Evolutionary conservation across 2,888 invertebrate species (phyloP).

Genomic region (Noctua janthe): DNA sequence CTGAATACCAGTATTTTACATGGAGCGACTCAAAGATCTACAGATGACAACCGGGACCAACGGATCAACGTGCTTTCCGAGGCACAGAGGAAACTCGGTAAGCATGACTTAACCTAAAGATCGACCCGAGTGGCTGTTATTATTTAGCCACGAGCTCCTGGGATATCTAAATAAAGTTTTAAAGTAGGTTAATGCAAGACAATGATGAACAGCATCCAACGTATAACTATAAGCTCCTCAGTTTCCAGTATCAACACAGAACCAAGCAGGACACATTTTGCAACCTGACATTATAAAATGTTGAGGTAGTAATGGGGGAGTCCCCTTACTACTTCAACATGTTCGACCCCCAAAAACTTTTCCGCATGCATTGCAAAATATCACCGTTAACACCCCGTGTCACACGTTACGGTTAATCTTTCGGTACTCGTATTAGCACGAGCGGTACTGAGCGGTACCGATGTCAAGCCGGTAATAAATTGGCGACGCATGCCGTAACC

Average conservation of each 20-base stretch:
- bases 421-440: constrained; percentile 20
- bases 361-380: constrained; percentile 14
- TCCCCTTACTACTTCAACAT: neutral
- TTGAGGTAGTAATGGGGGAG: neutral
- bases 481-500: constrained; percentile 34
- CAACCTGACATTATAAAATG: neutral
- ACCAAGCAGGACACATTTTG: neutral
- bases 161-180: neutral
- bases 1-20: too few relatives aligned
- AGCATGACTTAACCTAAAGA: too few relatives aligned
- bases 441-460: constrained; percentile 49
- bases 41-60: too few relatives aligned
- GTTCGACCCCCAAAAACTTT: neutral
- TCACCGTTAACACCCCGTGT: constrained; percentile 18
- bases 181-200: neutral
- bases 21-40: too few relatives aligned
- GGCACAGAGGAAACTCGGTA: too few relatives aligned
- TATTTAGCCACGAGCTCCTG: too few relatives aligned
- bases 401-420: neutral
- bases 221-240: neutral
- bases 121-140: too few relatives aligned
- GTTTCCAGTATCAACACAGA: neutral
- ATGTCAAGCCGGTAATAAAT: constrained; percentile 34
- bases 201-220: neutral
- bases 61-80: too few relatives aligned